These are phyloP conservation scores for Philotrypesis tridentata DNA, from an alignment of 1,140 invertebrate species.

Conservation along the genomic window DNA sequence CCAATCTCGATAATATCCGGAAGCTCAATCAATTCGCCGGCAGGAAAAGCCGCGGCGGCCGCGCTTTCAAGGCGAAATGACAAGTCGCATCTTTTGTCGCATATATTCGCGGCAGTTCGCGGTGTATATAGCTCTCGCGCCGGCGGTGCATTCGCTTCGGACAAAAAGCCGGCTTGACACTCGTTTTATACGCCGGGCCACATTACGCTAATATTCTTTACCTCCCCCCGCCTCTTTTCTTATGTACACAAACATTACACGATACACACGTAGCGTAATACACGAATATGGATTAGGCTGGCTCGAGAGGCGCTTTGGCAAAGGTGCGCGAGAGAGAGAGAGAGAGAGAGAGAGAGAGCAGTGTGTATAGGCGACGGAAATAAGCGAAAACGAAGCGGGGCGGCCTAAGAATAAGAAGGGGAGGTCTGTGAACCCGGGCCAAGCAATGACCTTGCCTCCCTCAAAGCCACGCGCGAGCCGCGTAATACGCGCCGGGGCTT, in stretches of 20 bases:
- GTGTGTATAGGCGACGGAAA: background rate
- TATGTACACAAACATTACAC: too few relatives aligned
- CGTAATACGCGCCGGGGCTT: background rate
- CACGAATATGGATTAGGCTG: too few relatives aligned
- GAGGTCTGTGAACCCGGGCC: background rate
- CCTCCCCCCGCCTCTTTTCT: too few relatives aligned
- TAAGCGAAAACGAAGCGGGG: slow-evolving; percentile 11
- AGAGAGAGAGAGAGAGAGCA: too few relatives aligned
- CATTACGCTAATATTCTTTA: too few relatives aligned
- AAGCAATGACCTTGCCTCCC: slow-evolving; percentile 49
- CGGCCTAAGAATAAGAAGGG: slow-evolving; percentile 1
- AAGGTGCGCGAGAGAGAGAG: too few relatives aligned
- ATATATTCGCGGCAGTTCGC: too few relatives aligned
- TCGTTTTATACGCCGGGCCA: too few relatives aligned
- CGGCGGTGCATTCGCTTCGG: too few relatives aligned
- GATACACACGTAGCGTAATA: too few relatives aligned
- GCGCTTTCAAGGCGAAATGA: background rate
- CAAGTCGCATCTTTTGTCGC: background rate
- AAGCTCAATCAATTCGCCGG: background rate
- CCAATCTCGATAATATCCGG: background rate
- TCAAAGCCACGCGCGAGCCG: background rate
- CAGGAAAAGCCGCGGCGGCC: background rate
- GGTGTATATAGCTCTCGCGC: background rate
- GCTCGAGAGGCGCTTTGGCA: too few relatives aligned
- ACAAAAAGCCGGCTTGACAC: too few relatives aligned